Evolutionary conservation across 2,113 vertebrate genomes (phyloP).

Genomic region (Lathamus discolor): DNA sequence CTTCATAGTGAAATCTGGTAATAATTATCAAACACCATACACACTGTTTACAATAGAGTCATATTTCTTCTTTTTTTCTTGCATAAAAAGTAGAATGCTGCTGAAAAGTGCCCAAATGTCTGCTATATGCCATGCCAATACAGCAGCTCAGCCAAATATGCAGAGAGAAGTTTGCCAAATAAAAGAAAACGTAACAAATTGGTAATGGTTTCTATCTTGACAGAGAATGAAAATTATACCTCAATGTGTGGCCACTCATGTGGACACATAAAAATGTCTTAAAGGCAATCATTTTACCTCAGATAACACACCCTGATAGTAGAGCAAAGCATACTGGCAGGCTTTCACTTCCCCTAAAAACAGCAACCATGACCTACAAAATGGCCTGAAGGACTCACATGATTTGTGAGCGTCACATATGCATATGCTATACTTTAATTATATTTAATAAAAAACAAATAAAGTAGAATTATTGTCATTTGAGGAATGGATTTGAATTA

Average conservation of each 20-base stretch:
- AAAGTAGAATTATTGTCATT: constrained; percentile 37
- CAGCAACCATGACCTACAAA: constrained; percentile 57
- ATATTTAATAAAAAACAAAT: constrained; percentile 37
- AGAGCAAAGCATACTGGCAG: constrained; percentile 59
- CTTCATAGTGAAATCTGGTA: constrained; percentile 77
- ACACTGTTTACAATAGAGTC: constrained; percentile 77
- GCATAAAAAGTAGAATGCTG: constrained; percentile 73
- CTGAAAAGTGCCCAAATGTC: constrained; percentile 78
- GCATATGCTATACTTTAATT: constrained; percentile 25
- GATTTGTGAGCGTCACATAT: constrained; percentile 43
- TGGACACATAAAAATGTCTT: constrained; percentile 79
- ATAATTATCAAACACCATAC: constrained; percentile 79
- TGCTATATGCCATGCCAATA: constrained; percentile 71
- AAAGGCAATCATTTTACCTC: constrained; percentile 76
- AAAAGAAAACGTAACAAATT: constrained; percentile 83
- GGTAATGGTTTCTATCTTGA: constrained; percentile 82
- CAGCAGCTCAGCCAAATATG: constrained; percentile 79
- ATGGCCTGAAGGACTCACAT: constrained; percentile 43
- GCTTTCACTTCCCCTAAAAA: constrained; percentile 64
- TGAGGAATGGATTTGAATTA: neutral
- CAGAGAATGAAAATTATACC: constrained; percentile 81
- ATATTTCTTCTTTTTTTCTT: constrained; percentile 74
- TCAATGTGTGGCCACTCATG: constrained; percentile 80
- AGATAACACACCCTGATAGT: constrained; percentile 78
- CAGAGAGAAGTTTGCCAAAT: constrained; percentile 74